Conservation (phyloP, 2,113 vertebrate genomes). For the Eubucco bourcierii region DNA sequence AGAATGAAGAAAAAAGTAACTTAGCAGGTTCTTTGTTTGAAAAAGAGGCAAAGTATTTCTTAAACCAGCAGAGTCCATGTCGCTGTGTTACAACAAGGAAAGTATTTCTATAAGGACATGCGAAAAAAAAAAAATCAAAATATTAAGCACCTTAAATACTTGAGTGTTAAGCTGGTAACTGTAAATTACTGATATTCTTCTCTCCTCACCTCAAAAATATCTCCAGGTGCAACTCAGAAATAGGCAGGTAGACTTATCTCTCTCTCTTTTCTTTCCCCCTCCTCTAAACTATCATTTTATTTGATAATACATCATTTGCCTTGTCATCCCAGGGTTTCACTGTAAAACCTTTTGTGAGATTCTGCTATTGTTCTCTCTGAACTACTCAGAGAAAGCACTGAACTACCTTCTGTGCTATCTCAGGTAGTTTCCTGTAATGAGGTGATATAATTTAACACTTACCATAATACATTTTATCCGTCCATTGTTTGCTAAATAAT, state of each 20-base stretch:
- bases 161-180: constrained; percentile 4
- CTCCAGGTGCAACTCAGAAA: constrained; percentile 37
- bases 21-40: background rate
- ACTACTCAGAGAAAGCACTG: constrained; percentile 59
- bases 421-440: constrained; percentile 73
- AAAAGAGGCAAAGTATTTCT: background rate
- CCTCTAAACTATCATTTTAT: constrained; percentile 32
- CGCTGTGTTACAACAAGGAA: background rate
- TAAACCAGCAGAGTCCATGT: background rate
- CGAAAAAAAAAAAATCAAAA: background rate
- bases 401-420: constrained; percentile 63
- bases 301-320: constrained; percentile 35
- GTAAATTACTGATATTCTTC: background rate
- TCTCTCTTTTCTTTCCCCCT: background rate
- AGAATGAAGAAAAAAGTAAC: background rate
- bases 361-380: constrained; percentile 74
- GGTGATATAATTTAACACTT: constrained; percentile 82
- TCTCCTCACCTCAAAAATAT: constrained; percentile 5
- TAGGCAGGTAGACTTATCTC: background rate
- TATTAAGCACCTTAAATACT: background rate
- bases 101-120: background rate
- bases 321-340: constrained; percentile 24
- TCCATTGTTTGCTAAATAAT: constrained; percentile 84
- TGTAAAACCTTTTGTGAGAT: constrained; percentile 62
- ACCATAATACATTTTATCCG: constrained; percentile 79